Evolutionary conservation across 2,888 invertebrate species (phyloP).

Genomic region (Lochmaea capreae): DNA sequence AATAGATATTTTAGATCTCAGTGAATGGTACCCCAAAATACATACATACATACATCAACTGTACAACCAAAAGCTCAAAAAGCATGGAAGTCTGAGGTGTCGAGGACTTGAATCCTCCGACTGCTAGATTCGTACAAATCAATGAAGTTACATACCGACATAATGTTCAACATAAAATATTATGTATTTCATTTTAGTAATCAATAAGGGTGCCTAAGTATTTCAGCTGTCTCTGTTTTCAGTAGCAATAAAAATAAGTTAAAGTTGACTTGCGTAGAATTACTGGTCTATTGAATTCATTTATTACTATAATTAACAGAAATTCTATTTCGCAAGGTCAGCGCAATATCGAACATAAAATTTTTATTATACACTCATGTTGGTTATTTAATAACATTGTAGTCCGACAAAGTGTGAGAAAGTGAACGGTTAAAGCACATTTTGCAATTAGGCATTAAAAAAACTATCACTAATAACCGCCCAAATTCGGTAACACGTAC

Average conservation of each 20-base stretch:
- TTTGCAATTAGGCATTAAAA: conserved; percentile 7
- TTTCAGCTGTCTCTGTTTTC: not conserved
- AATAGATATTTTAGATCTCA: too few relatives aligned
- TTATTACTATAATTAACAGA: not conserved
- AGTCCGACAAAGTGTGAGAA: conserved; percentile 4
- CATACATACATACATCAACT: too few relatives aligned
- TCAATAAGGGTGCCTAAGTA: too few relatives aligned
- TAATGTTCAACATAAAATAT: too few relatives aligned
- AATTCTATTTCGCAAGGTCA: not conserved
- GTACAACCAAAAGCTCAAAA: too few relatives aligned
- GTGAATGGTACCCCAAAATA: too few relatives aligned
- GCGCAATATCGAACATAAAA: not conserved
- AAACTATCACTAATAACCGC: conserved; percentile 14
- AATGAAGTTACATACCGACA: too few relatives aligned
- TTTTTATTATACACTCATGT: not conserved
- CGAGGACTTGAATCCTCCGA: too few relatives aligned
- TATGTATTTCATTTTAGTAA: too few relatives aligned
- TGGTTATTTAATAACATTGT: not conserved
- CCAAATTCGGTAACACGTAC: conserved; percentile 12
- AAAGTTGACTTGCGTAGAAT: not conserved
- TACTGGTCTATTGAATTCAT: not conserved
- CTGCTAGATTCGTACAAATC: too few relatives aligned
- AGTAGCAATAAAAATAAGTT: not conserved
- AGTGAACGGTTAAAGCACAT: conserved; percentile 1
- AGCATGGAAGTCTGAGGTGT: too few relatives aligned